Evolutionary conservation across 1,140 invertebrate genomes (phyloP), one percentile per base, ranked within the genome.

Genomic region (Bombus confusus): DNA sequence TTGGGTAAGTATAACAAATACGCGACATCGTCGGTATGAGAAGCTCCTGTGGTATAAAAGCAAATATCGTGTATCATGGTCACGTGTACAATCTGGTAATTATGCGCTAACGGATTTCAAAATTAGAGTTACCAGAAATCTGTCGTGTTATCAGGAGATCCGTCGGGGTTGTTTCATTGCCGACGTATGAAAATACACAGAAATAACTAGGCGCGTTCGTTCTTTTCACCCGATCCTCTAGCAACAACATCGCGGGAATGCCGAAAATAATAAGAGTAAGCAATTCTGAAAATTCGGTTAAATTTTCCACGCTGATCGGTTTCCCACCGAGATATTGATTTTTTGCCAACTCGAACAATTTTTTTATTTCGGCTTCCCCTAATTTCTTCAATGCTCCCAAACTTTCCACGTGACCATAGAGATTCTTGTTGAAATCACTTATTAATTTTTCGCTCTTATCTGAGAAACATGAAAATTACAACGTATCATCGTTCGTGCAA

Each of bases 161-260:
- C 34, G 79, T 87, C 3, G 93, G 9, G 5, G 83, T 80, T n/a
- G 39, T 78, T 1, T 85, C 39, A 8, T 2, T 80, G 2, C 83
- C 83, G 3, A 80, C 91, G 66, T 94, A 95, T 34, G 95, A 93
- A 91, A 96, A 96, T 88, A 91, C 90, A 84, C 96, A 96, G 69
- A 95, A 90, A 80, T 95, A 96, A 5, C 95, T 93, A 0, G 95
- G 93, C 47, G 31, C 87, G 79, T 5, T 83, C 47, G 1, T 81
- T 87, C 72, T 87, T 80, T 39, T 93, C 91, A 93, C 86, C 28
- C 96, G 95, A 9, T 94, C 90, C 77, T 95, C 88, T 18, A 64
- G 1, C 22, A 22, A 92, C 83, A 62, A 94, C 92, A 82, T 95
- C 92, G 59, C 95, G 91, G 78, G 93, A 91, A 37, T 92, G 93